Base-by-base conservation (phyloP, 2,797 vertebrate species). In the Alcedo atthis region DNA sequence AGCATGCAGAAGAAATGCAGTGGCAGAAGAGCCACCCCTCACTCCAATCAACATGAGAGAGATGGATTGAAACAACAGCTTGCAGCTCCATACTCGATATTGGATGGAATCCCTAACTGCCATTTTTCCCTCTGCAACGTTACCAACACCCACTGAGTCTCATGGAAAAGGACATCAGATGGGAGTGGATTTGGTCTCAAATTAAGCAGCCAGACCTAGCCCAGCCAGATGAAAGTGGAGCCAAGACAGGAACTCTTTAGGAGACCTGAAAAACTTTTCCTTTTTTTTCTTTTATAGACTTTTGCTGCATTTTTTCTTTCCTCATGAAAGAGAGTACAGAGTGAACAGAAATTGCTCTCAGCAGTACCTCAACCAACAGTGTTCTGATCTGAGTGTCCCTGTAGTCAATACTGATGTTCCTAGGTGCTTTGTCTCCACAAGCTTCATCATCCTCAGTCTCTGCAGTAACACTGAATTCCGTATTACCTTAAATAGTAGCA, bases 341-440 rank as follows among this genome's bases (percentile, higher is more conserved):
- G 33, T 64, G 75, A 81, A 57, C 2, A 78, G 25, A 7, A 89
- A 90, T 37, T 66, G 61, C 13, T 82, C 33, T 48, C 62, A 91
- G 48, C 45, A 68, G 32, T 97, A 97, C 97, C 97, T 97, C 97
- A 33, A 97, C 92, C 48, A 97, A 64, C 53, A 97, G 21, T 16
- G 93, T 70, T 81, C 90, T 96, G 63, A 96, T 94, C 74, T 97
- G 83, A 3, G 97, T 98, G 92, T 99, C 98, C 9, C 90, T 96
- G 26, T 78, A 97, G 37, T 97, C 97, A 81, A 48, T 67, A 54
- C 95, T 93, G 3, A 95, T 97, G 66, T 98, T 97, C 4, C 70
- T 68, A 32, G 81, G 87, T 59, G 93, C 73, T 84, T 96, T 96
- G 10, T 98, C 97, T 11, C 96, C 97, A 89, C 98, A 99, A 30